Conservation (phyloP, 2,888 invertebrate species). For the Alsophila aescularia region DNA sequence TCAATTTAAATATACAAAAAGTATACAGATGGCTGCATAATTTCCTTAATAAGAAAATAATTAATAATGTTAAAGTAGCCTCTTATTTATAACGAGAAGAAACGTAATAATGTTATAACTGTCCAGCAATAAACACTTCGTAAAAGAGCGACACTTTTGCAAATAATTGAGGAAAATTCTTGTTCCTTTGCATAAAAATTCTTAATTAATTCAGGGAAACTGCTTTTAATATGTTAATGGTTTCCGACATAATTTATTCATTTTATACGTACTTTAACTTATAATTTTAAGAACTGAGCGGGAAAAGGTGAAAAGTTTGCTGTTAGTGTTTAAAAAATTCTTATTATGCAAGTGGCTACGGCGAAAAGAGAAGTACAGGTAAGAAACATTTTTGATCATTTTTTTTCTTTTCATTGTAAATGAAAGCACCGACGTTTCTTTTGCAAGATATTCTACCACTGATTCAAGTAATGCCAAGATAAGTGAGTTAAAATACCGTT, state of each 20-base stretch:
- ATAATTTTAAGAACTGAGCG: not conserved
- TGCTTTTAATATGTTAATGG: constrained; percentile 22
- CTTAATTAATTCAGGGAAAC: constrained; percentile 21
- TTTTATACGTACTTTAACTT: constrained; percentile 9
- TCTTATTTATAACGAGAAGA: constrained; percentile 12
- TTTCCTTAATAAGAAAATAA: not conserved
- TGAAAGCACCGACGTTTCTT: no score
- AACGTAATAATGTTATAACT: constrained; percentile 18
- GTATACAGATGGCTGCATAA: not conserved
- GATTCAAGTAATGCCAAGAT: no score
- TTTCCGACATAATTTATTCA: constrained; percentile 15
- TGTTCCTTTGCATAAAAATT: constrained; percentile 24
- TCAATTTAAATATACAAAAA: not conserved
- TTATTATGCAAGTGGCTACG: no score
- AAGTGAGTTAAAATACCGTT: no score
- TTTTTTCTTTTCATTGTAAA: no score
- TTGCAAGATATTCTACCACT: no score
- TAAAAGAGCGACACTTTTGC: constrained; percentile 19
- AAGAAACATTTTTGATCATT: no score
- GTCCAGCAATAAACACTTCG: constrained; percentile 23
- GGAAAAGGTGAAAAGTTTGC: no score
- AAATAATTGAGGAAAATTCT: constrained; percentile 25
- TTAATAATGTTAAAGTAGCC: not conserved
- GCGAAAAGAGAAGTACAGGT: no score
- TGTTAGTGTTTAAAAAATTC: no score